phyloP scores from a whole-genome alignment of 1,140 invertebrate species.

The Neuroterus valhalla region DNA sequence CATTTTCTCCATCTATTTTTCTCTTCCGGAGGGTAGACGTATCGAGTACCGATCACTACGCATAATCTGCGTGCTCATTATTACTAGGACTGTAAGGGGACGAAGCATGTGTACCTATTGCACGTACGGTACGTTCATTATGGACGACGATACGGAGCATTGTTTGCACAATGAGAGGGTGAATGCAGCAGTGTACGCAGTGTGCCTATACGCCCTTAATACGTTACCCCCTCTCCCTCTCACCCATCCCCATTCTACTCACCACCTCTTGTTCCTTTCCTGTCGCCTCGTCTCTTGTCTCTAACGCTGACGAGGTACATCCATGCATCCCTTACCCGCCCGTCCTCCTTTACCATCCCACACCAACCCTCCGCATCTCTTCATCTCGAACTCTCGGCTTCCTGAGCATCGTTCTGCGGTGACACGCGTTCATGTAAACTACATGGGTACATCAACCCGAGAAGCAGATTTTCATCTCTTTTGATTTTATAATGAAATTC shows the following conservation, averaged over 20 bases:
- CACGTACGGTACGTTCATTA: conserved; percentile 71
- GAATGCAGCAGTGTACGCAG: conserved; percentile 62
- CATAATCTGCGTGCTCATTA: conserved; percentile 75
- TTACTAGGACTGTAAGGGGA: conserved; percentile 69
- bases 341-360: conserved; percentile 10
- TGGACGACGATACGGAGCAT: conserved; percentile 72
- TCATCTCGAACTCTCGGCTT: conserved; percentile 21
- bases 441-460: conserved; percentile 51
- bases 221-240: conserved; percentile 53
- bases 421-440: conserved; percentile 61
- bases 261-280: conserved; percentile 37
- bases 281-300: conserved; percentile 48
- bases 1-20: conserved; percentile 43
- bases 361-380: conserved; percentile 9
- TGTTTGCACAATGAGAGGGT: conserved; percentile 74
- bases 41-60: conserved; percentile 71
- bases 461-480: not conserved
- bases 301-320: conserved; percentile 57
- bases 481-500: not conserved
- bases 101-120: conserved; percentile 58
- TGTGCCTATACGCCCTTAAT: conserved; percentile 54
- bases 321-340: conserved; percentile 48
- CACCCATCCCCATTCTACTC: conserved; percentile 39
- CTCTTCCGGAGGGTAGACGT: conserved; percentile 57
- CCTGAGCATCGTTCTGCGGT: conserved; percentile 45